A percentile compares a stretch with the other conserved stretches of the same genome.
Evolutionary conservation across 2,113 vertebrate species (phyloP).

Genomic region (Oreamnos americanus): DNA sequence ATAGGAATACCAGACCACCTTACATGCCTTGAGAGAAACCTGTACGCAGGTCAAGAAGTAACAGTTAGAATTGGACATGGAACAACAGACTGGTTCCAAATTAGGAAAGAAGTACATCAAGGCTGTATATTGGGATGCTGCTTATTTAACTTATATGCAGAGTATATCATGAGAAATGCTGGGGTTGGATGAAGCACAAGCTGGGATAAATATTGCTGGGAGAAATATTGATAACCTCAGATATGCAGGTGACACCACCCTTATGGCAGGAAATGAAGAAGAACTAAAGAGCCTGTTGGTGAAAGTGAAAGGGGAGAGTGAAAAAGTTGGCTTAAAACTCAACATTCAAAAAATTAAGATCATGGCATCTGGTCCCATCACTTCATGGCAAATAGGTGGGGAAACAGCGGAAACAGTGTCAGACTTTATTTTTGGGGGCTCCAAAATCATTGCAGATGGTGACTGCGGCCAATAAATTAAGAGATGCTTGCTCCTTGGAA

Average conservation of each 20-base stretch:
- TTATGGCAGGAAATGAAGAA: not conserved
- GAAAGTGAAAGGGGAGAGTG: not conserved
- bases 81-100: not conserved
- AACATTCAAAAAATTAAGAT: not conserved
- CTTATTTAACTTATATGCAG: not conserved
- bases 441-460: not conserved
- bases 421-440: not conserved
- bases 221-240: not conserved
- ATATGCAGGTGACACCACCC: fast-evolving
- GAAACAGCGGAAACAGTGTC: not conserved
- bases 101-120: not conserved
- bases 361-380: not conserved
- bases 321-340: not conserved
- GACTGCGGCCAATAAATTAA: not conserved
- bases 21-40: not conserved
- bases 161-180: not conserved
- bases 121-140: not conserved
- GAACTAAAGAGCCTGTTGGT: not conserved
- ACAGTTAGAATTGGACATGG: fast-evolving
- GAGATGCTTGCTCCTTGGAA: not conserved
- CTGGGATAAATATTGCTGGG: not conserved
- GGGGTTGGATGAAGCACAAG: not conserved
- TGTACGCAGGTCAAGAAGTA: not conserved
- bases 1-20: not conserved
- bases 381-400: not conserved